Conservation (phyloP, 2,797 vertebrate species). For the Champsocephalus esox region DNA sequence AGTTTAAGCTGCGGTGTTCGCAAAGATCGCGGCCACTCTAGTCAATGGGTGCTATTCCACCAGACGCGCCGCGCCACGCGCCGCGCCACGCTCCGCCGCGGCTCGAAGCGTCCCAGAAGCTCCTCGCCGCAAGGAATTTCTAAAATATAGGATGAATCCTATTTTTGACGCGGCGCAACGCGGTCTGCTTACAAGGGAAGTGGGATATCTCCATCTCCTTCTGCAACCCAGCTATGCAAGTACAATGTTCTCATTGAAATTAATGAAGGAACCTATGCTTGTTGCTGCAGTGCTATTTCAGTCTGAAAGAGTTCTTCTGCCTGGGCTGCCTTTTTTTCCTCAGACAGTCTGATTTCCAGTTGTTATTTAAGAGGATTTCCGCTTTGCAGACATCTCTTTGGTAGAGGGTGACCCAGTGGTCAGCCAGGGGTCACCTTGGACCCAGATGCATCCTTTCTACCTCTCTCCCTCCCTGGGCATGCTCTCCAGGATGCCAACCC, state of each 20-base stretch:
- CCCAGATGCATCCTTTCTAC: conserved; percentile 74
- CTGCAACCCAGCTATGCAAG: neutral
- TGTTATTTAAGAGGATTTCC: conserved; percentile 70
- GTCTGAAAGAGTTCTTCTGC: conserved; percentile 17
- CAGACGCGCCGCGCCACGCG: too few species aligned
- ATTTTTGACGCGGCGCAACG: too few species aligned
- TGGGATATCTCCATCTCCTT: conserved; percentile 13
- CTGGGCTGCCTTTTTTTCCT: neutral
- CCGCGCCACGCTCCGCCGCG: too few species aligned
- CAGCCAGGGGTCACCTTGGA: conserved; percentile 60
- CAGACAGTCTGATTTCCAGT: conserved; percentile 51
- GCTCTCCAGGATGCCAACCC: conserved; percentile 66
- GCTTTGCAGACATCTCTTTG: conserved; percentile 61
- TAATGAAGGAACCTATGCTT: conserved; percentile 1
- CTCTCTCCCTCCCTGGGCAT: conserved; percentile 38
- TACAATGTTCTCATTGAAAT: conserved; percentile 5
- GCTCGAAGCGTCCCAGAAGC: too few species aligned
- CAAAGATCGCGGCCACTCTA: too few species aligned
- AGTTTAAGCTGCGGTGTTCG: too few species aligned
- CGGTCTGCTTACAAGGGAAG: neutral
- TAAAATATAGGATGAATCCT: too few species aligned
- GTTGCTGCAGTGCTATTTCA: conserved; percentile 1
- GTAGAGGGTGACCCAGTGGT: conserved; percentile 50
- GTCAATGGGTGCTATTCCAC: too few species aligned
- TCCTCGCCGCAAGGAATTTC: too few species aligned